Percentiles rank a stretch among this genome's conserved stretches.
Conservation (phyloP, 2,888 invertebrate species). For the Dynastes hyllus region DNA sequence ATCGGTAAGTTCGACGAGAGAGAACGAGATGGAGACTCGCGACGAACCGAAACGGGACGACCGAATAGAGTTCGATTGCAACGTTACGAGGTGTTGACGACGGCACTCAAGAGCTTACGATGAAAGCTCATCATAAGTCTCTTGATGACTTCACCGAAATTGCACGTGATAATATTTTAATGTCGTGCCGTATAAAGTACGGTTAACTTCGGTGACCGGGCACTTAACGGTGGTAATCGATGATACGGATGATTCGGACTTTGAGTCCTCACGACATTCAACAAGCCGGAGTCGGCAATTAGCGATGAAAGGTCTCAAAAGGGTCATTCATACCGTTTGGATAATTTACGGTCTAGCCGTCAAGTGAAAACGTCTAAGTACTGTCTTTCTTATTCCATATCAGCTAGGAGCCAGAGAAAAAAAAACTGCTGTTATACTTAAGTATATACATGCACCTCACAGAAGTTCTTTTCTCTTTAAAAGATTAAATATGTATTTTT, state of each 20-base stretch:
- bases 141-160: conserved; percentile 55
- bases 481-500: no score
- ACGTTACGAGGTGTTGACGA: conserved; percentile 63
- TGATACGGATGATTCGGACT: conserved; percentile 2
- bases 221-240: conserved; percentile 19
- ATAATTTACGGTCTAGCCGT: no score
- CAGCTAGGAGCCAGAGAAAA: no score
- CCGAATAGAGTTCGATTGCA: conserved; percentile 54
- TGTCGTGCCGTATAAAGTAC: conserved; percentile 46
- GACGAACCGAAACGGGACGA: conserved; percentile 50
- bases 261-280: no score
- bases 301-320: background rate
- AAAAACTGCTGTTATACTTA: no score
- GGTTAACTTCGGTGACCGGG: background rate
- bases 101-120: conserved; percentile 60
- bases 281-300: background rate
- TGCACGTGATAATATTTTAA: conserved; percentile 53
- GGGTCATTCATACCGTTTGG: conserved; percentile 16
- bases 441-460: no score
- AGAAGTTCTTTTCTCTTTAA: no score
- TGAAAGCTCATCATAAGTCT: conserved; percentile 59
- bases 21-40: conserved; percentile 53
- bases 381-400: no score
- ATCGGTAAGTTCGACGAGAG: conserved; percentile 38
- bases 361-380: no score